Evolutionary conservation across 2,888 invertebrate species (phyloP), one percentile per base, ranked within the genome.

Genomic region (Iphiclides podalirius): DNA sequence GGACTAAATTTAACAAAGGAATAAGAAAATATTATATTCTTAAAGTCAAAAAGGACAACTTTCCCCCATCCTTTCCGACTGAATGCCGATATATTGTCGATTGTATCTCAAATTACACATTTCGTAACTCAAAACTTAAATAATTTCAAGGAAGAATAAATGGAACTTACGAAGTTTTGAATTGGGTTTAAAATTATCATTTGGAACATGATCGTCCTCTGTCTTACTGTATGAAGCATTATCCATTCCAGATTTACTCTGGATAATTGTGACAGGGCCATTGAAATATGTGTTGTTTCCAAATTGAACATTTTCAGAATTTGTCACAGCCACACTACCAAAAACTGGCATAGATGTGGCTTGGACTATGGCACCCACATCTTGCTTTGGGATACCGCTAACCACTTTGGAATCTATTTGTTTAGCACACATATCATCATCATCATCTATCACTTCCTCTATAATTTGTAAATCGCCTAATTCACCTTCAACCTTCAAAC

Each of bases 251-350:
- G 64, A 48, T 53, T 70, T 70, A 50, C 70, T 72, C 12, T 93
- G 91, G 47, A 94, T 86, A 59, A 95, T 94, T 23, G 92, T 93
- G 11, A 95, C 94, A 37, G 94, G 94, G 4, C 94, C 94, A 67
- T 94, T 92, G 66, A 94, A 94, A 64, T 92, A 92, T 3, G 93
- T 93, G 63, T 93, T 94, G 62, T 94, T 93, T 0, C 95, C 95
- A 60, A 95, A 92, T 57, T 94, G 93, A 1, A 95, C 92, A 70
- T 94, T 93, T 16, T 90, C 90, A 0, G 94, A 94, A 62, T 93
- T 91, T 20, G 87, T 89, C 1, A 95, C 90, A 14, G 90, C 90
- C 16, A 94, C 90, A 64, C 90, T 92, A 40, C 92, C 93, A 58
- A 92, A 70, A 2, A 71, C 66, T 6, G 79, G 71, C 9, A 63